These are phyloP conservation scores for Zaprionus tsacasi DNA, from an alignment of 1,140 invertebrate species.

Conservation along the genomic window DNA sequence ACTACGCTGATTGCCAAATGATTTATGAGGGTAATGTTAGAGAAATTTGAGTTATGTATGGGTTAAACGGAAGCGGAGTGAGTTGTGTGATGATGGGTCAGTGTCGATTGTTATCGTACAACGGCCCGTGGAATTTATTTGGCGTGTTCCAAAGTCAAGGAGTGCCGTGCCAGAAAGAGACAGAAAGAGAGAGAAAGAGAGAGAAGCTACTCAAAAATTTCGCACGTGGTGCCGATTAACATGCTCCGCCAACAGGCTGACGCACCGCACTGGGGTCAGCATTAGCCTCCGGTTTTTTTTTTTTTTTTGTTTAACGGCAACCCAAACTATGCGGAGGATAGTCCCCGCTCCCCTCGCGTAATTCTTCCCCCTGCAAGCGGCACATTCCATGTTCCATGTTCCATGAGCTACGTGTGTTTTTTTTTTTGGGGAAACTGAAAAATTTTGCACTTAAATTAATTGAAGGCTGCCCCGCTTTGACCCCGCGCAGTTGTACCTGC, in stretches of 20 bases:
- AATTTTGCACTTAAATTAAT: constrained; percentile 53
- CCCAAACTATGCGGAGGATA: constrained; percentile 21
- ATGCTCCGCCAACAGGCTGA: constrained; percentile 22
- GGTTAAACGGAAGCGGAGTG: constrained; percentile 3
- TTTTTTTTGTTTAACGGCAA: constrained; percentile 10
- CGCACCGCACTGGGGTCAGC: constrained; percentile 18
- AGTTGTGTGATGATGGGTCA: neutral
- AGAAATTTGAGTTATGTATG: constrained; percentile 13
- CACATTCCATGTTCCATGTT: constrained; percentile 27
- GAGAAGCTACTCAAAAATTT: constrained; percentile 20
- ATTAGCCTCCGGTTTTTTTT: constrained; percentile 6
- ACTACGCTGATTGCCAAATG: constrained; percentile 11
- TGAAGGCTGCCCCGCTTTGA: constrained; percentile 30
- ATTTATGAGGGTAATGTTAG: constrained; percentile 11
- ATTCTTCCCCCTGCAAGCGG: neutral
- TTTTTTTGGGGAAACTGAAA: constrained; percentile 13
- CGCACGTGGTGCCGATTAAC: constrained; percentile 41
- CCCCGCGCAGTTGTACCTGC: constrained; percentile 14
- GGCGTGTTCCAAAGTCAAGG: constrained; percentile 36
- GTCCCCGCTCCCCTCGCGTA: too few species aligned
- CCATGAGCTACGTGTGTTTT: constrained; percentile 16
- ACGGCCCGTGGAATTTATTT: constrained; percentile 18
- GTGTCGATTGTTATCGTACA: constrained; percentile 33
- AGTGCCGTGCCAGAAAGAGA: constrained; percentile 2
- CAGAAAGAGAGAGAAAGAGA: neutral